Evolutionary conservation across 1,140 invertebrate species (phyloP).

Genomic region (Octopus bimaculoides): DNA sequence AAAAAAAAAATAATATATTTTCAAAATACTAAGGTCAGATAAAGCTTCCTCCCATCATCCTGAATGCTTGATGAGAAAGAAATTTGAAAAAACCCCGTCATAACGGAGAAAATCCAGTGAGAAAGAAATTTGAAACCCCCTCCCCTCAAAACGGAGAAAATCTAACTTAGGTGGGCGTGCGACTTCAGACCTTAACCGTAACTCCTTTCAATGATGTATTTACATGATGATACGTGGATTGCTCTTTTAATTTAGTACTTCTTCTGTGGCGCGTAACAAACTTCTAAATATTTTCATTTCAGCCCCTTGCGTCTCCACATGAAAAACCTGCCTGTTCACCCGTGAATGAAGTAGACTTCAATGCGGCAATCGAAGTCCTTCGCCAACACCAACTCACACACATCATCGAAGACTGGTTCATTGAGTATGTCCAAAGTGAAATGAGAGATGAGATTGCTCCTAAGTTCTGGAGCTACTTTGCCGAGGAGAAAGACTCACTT

Average conservation of each 20-base stretch:
- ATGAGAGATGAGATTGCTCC: slow-evolving; percentile 35
- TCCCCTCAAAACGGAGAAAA: too few relatives aligned
- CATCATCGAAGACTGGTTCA: slow-evolving; percentile 47
- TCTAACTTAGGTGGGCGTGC: not conserved
- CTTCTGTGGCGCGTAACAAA: not conserved
- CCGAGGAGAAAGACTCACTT: slow-evolving; percentile 10
- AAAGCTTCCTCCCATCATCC: too few relatives aligned
- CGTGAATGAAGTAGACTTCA: slow-evolving; percentile 23
- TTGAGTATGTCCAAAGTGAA: slow-evolving; percentile 42
- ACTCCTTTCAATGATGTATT: not conserved
- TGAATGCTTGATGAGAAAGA: too few relatives aligned
- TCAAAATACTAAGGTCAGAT: too few relatives aligned
- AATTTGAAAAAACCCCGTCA: too few relatives aligned
- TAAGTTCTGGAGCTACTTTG: slow-evolving; percentile 38
- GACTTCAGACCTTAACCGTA: not conserved
- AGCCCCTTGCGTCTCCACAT: not conserved
- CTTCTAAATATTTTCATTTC: not conserved
- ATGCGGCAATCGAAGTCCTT: slow-evolving; percentile 31
- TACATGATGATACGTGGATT: not conserved
- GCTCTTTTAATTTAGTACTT: not conserved
- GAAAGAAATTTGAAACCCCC: too few relatives aligned
- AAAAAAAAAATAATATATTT: too few relatives aligned
- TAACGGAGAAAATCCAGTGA: too few relatives aligned
- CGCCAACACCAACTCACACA: slow-evolving; percentile 30
- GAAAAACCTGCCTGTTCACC: not conserved